Conservation (phyloP, 1,140 invertebrate genomes). For the Ladona fulva region DNA sequence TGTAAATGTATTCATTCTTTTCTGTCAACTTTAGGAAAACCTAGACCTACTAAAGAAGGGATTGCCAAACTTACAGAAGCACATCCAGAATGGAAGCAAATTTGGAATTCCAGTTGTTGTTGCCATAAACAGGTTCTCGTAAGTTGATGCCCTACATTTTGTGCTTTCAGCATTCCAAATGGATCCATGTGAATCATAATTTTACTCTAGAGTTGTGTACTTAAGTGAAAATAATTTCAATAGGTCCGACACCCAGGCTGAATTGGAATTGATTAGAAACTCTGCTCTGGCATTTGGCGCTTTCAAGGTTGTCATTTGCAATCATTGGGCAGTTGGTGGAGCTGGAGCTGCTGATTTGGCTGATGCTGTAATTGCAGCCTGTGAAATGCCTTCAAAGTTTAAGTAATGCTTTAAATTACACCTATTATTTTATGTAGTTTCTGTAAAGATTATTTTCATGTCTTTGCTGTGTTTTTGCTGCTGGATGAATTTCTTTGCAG, state of each 20-base stretch:
- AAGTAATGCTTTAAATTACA: conserved; percentile 28
- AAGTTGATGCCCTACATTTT: conserved; percentile 34
- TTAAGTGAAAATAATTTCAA: conserved; percentile 24
- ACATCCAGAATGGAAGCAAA: conserved; percentile 85
- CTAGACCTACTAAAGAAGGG: conserved; percentile 81
- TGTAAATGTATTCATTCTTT: too few species aligned
- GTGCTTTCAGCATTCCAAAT: conserved; percentile 16
- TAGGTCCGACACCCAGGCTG: conserved; percentile 78
- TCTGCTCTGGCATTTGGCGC: conserved; percentile 69
- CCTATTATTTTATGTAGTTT: too few species aligned
- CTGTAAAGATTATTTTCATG: too few species aligned
- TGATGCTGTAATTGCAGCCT: conserved; percentile 74
- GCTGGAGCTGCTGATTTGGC: conserved; percentile 77
- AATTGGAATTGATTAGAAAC: conserved; percentile 71
- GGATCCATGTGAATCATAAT: conserved; percentile 1
- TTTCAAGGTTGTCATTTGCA: conserved; percentile 74
- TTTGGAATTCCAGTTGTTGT: conserved; percentile 94
- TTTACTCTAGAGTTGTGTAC: too few species aligned
- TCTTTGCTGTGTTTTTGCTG: too few species aligned
- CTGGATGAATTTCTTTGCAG: too few species aligned
- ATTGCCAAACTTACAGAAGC: conserved; percentile 82
- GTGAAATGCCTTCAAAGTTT: conserved; percentile 43
- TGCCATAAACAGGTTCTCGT: conserved; percentile 82
- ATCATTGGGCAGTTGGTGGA: conserved; percentile 88
- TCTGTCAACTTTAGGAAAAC: conserved; percentile 55